These are phyloP conservation scores for Nasonia vitripennis DNA, from an alignment of 1,140 invertebrate species.

Conservation along the genomic window DNA sequence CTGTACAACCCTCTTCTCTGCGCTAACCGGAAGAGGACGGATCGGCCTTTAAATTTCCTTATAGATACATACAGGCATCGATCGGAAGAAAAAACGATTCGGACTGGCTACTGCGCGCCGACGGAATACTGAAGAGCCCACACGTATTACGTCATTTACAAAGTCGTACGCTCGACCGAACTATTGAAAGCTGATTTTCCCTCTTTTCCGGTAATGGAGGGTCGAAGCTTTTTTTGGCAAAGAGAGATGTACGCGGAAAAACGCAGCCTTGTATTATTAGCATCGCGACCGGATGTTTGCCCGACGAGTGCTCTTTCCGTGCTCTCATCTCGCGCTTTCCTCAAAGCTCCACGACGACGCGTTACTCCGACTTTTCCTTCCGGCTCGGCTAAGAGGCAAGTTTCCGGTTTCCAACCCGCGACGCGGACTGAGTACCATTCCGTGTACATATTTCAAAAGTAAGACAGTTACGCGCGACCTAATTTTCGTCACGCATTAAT, in stretches of 20 bases:
- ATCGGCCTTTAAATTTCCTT: constrained; percentile 23
- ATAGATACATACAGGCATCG: not conserved
- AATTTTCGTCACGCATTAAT: not conserved
- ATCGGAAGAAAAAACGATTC: not conserved
- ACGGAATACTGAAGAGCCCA: not conserved
- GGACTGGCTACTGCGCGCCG: not conserved
- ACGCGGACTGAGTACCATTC: not conserved
- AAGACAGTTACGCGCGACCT: not conserved
- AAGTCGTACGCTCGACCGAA: not conserved
- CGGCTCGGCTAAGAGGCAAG: constrained; percentile 13
- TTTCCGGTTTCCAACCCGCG: not conserved
- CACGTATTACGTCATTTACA: not conserved
- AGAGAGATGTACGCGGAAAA: too few relatives aligned
- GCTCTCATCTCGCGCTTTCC: not conserved
- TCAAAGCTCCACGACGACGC: not conserved
- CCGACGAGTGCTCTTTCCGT: too few relatives aligned
- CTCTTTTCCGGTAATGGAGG: too few relatives aligned
- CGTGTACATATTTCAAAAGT: constrained; percentile 2
- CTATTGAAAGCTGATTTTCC: too few relatives aligned
- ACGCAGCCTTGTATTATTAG: too few relatives aligned
- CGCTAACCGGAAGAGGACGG: not conserved
- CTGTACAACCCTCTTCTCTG: not conserved
- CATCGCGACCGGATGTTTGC: too few relatives aligned
- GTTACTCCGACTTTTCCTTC: not conserved
- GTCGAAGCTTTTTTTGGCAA: too few relatives aligned